These are phyloP conservation scores for Diachasmimorpha longicaudata DNA, from an alignment of 1,140 invertebrate species.

Conservation along the genomic window DNA sequence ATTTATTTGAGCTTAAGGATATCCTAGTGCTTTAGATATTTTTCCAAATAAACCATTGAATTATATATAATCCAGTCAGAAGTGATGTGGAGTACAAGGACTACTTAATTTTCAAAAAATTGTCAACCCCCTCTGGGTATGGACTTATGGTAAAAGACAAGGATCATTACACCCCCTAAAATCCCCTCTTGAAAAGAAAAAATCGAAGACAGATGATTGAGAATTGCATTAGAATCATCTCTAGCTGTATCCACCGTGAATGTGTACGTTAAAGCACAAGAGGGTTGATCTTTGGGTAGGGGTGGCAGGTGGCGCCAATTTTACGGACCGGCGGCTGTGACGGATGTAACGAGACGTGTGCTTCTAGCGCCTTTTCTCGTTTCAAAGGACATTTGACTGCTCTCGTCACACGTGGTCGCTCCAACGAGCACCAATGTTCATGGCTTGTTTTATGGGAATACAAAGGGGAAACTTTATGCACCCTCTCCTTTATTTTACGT, in stretches of 20 bases:
- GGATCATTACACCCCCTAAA: constrained; percentile 46
- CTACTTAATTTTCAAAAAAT: too few relatives aligned
- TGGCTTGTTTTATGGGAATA: constrained; percentile 51
- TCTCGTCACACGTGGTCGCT: constrained; percentile 54
- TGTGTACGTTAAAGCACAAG: not conserved
- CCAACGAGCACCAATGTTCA: constrained; percentile 48
- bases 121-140: too few relatives aligned
- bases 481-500: not conserved
- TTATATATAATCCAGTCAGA: too few relatives aligned
- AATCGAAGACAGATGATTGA: constrained; percentile 32
- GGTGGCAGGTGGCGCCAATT: constrained; percentile 64
- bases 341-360: constrained; percentile 54
- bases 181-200: not conserved
- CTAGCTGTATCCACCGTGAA: not conserved
- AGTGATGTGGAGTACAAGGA: too few relatives aligned
- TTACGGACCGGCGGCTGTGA: constrained; percentile 62
- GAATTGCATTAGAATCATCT: not conserved
- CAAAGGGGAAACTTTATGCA: constrained; percentile 21
- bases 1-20: constrained; percentile 47
- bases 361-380: constrained; percentile 20
- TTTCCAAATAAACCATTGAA: too few relatives aligned
- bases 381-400: constrained; percentile 19
- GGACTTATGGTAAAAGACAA: constrained; percentile 41
- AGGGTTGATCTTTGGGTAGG: constrained; percentile 30
- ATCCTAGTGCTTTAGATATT: too few relatives aligned